Evolutionary conservation across 1,140 invertebrate genomes (phyloP).

Genomic region (Drosophila nannoptera): DNA sequence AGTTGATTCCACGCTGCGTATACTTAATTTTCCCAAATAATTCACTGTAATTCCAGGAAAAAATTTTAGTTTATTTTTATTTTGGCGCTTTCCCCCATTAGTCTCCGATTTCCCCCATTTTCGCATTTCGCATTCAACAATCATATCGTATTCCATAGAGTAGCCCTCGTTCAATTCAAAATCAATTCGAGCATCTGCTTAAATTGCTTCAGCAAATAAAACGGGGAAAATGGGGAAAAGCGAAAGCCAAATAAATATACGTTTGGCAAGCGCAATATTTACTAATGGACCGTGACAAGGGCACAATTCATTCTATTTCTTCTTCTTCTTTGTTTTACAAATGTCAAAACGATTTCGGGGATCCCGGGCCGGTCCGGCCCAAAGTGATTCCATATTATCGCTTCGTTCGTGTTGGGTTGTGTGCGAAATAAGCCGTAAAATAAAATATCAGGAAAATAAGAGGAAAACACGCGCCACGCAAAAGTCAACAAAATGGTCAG

Average conservation of each 20-base stretch:
- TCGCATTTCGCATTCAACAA: background rate
- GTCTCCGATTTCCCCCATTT: no score
- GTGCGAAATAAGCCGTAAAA: slow-evolving; percentile 39
- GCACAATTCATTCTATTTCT: background rate
- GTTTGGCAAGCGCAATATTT: slow-evolving; percentile 8
- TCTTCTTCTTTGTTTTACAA: slow-evolving; percentile 5
- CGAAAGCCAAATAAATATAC: slow-evolving; percentile 3
- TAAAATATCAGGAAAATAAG: slow-evolving; percentile 5
- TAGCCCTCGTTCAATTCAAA: background rate
- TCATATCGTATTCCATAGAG: background rate
- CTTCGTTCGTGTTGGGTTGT: slow-evolving; percentile 2
- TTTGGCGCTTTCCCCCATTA: no score
- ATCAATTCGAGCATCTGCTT: background rate
- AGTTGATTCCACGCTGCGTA: no score
- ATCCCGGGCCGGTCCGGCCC: background rate
- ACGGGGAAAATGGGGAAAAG: background rate
- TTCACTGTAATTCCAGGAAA: background rate
- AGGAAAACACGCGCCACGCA: slow-evolving; percentile 26
- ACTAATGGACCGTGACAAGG: background rate
- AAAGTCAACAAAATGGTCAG: slow-evolving; percentile 30
- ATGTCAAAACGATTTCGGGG: slow-evolving; percentile 41
- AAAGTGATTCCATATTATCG: slow-evolving; percentile 4
- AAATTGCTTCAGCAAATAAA: slow-evolving; percentile 15
- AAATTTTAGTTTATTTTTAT: no score
- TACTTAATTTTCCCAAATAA: background rate